These are phyloP conservation scores for Acanthis flammea DNA, from an alignment of 2,797 vertebrate genomes.

Conservation along the genomic window DNA sequence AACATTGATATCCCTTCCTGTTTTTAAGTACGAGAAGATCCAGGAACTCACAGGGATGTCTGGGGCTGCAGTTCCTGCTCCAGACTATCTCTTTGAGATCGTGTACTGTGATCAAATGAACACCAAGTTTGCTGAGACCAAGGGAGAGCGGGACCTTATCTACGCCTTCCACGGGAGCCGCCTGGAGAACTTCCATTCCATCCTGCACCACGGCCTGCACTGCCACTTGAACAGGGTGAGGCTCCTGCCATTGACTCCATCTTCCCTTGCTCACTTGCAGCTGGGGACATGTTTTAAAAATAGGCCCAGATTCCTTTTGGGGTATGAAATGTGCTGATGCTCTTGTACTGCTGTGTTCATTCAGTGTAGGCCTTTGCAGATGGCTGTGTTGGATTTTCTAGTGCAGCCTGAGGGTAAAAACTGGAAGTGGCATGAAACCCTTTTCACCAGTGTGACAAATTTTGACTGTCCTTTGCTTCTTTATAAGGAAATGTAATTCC, in stretches of 20 bases:
- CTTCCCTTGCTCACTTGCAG: not conserved
- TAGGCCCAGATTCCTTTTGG: not conserved
- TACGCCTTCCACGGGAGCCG: conserved; percentile 97
- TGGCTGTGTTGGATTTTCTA: not conserved
- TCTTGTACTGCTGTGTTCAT: not conserved
- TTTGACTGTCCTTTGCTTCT: not conserved
- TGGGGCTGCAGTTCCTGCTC: conserved; percentile 78
- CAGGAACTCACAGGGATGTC: conserved; percentile 83
- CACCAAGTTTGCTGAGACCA: conserved; percentile 86
- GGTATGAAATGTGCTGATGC: not conserved
- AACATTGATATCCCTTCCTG: not conserved
- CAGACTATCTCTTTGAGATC: conserved; percentile 94
- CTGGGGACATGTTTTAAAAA: not conserved
- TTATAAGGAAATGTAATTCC: not conserved
- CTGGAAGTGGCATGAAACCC: not conserved
- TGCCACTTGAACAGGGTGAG: conserved; percentile 92
- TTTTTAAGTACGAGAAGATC: conserved; percentile 86
- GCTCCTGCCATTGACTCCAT: not conserved
- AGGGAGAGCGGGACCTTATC: conserved; percentile 86
- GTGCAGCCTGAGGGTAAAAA: not conserved
- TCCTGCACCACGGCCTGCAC: conserved; percentile 94
- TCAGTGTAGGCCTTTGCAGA: not conserved
- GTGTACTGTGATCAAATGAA: conserved; percentile 89
- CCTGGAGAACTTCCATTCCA: conserved; percentile 98
- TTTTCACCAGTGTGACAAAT: not conserved